Base-by-base conservation (phyloP, 2,888 invertebrate species). In the Dynastes hyllus region DNA sequence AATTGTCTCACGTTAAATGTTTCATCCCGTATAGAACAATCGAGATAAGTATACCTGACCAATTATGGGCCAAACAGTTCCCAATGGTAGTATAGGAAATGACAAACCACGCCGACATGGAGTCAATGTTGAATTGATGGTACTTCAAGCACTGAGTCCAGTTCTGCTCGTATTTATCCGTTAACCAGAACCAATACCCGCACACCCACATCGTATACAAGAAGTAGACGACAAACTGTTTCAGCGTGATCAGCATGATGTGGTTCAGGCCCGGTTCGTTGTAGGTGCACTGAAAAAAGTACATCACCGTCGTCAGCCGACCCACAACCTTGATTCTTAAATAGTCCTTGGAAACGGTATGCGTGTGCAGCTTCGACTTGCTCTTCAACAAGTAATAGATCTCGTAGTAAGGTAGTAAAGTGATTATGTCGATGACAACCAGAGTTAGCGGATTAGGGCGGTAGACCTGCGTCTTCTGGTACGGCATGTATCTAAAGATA, bases 241-340 rank as follows among this genome's bases (percentile, higher is more conserved):
- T 63, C 2, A 78, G 40, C 4, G 50, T 75, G 16, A 80, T 45
- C 3, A 80, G 27, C 9, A 77, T 27, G 9, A 80, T 40, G 22
- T 79, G 80, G 70, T 81, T 79, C 27, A 81, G 53, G 27, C 81
- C 81, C 1, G 80, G 79, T 51, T 79, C 69, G n/a, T 81, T 78
- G 22, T 53, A 69, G 8, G 76, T 50, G 11, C 70, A 51, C 22
- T 76, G 50, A 6, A 79, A 76, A 51, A 79, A 79, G 5, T 69
- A 50, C 22, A 63, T 2, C 9, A 79, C 76, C n/a, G 69, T 69
- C 5, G 45, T 16, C 11, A 79, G 27, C 11, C 79, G 55, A 3
- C 76, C 67, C 13, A 76, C 45, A 1, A 79, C 76, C 37, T 79
- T 79, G 6, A 69, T 50, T 70, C 76, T 79, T 50, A 51, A 22